Base-by-base conservation (phyloP, 2,888 invertebrate genomes). In the Drosophila lutescens region DNA sequence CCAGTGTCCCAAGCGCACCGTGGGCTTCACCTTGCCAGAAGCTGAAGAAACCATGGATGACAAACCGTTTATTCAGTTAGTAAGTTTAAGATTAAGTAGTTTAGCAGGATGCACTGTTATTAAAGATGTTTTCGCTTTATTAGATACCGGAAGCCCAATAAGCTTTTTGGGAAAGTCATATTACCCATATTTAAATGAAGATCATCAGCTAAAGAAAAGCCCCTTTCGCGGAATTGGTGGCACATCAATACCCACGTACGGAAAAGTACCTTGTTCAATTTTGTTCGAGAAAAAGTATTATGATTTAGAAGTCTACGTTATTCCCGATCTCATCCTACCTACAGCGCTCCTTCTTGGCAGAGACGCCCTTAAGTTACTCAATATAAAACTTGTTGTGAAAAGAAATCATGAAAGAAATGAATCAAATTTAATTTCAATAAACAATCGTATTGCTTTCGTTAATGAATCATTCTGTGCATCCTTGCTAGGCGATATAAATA, bases 1-100 rank as follows among this genome's bases (percentile, higher is more conserved):
- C 13, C 38, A 38, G 38, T 38, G 38, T 38, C n/a, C 38, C 38
- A 38, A 38, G n/a, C 38, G n/a, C 38, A 38, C 38, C n/a, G 38
- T 38, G 38, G 38, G 38, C 13, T 38, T 38, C 5, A 38, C 38
- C 38, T n/a, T 38, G 38, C 38, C n/a, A 7, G 38, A 7, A 38
- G 38, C 38, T n/a, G 7, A 38, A 38, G 38, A 38, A n/a, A n/a
- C n/a, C 38, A 38, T 38, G n/a, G 38, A 38, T 38, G 38, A n/a
- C 7, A 38, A 38, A 2, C 38, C 13, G n/a, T 38, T 38, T 38
- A 38, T 38, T 38, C 38, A 38, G n/a, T 12, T 34, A 34, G 34
- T 34, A 34, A 34, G 34, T 34, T 34, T 34, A 34, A 34, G 34
- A 34, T 34, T 38, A 38, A 38, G n/a, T n/a, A 7, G n/a, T 38